Evolutionary conservation across 2,888 invertebrate genomes (phyloP).

Genomic region (Acrobeloides nanus): DNA sequence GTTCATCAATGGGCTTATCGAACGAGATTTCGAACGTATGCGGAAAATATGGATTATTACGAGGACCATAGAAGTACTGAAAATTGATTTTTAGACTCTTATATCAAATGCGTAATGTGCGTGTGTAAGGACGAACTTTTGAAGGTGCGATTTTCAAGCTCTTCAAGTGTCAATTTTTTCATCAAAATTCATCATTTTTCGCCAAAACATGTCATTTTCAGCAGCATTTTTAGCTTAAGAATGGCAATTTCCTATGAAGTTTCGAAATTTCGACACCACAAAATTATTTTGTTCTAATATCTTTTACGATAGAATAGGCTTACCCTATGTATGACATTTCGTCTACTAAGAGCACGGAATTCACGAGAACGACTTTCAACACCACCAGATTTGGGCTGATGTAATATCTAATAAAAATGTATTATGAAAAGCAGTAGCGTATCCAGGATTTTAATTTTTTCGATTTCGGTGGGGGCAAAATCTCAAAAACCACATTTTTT

Average conservation of each 20-base stretch:
- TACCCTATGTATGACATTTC: constrained; percentile 52
- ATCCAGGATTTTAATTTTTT: too few species aligned
- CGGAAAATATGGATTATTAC: constrained; percentile 60
- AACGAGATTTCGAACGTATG: constrained; percentile 64
- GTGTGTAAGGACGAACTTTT: background rate
- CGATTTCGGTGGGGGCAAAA: too few species aligned
- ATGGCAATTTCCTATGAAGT: too few species aligned
- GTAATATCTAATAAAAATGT: constrained; percentile 62
- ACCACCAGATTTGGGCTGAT: constrained; percentile 90
- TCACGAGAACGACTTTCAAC: constrained; percentile 58
- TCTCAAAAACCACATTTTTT: too few species aligned
- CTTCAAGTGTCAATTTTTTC: too few species aligned
- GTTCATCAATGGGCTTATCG: constrained; percentile 52
- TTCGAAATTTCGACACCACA: too few species aligned
- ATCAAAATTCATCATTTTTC: too few species aligned
- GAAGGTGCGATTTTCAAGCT: too few species aligned
- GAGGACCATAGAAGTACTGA: constrained; percentile 89
- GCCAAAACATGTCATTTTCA: too few species aligned
- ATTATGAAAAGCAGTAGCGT: too few species aligned
- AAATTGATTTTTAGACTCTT: constrained; percentile 50
- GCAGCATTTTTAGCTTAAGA: too few species aligned
- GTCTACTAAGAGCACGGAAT: constrained; percentile 23
- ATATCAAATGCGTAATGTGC: constrained; percentile 8
- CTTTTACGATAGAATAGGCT: constrained; percentile 14
- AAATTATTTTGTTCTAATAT: too few species aligned